phyloP scores from a whole-genome alignment of 2,113 vertebrate genomes.

The Hipposideros armiger region DNA sequence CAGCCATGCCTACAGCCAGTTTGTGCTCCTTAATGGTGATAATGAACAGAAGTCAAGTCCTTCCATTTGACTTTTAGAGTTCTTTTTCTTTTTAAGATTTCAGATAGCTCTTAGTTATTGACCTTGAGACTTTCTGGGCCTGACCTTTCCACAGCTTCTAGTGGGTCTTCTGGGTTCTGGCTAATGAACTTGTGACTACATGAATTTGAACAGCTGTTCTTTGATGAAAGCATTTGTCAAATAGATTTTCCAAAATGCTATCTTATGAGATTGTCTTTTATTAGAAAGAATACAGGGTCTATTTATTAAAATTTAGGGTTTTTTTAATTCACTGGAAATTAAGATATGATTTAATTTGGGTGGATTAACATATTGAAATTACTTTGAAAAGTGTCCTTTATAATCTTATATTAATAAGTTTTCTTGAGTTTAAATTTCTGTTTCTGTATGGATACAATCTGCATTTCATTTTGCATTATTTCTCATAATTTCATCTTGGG shows the following conservation, averaged over 20 bases:
- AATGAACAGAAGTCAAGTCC: not conserved
- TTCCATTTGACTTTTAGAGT: not conserved
- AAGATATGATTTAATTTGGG: conserved; percentile 32
- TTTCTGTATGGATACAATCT: not conserved
- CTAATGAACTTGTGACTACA: not conserved
- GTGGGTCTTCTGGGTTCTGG: not conserved
- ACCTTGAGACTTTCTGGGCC: not conserved
- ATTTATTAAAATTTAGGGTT: not conserved
- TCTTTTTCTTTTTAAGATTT: not conserved
- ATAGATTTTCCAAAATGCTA: not conserved
- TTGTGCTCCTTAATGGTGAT: not conserved
- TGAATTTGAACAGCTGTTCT: not conserved
- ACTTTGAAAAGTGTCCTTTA: conserved; percentile 38
- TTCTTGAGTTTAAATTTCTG: not conserved
- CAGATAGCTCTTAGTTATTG: not conserved
- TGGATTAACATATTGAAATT: not conserved
- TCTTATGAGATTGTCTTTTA: not conserved
- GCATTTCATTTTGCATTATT: conserved; percentile 38
- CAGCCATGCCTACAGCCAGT: not conserved
- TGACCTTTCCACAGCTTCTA: not conserved
- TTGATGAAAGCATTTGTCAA: not conserved
- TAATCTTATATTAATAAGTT: conserved; percentile 4
- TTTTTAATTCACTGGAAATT: conserved; percentile 19
- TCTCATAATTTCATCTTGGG: conserved; percentile 20
- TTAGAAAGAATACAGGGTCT: not conserved